Percentiles rank a stretch among this genome's conserved stretches.
Conservation (phyloP, 2,113 vertebrate species). For the Neogobius melanostomus region DNA sequence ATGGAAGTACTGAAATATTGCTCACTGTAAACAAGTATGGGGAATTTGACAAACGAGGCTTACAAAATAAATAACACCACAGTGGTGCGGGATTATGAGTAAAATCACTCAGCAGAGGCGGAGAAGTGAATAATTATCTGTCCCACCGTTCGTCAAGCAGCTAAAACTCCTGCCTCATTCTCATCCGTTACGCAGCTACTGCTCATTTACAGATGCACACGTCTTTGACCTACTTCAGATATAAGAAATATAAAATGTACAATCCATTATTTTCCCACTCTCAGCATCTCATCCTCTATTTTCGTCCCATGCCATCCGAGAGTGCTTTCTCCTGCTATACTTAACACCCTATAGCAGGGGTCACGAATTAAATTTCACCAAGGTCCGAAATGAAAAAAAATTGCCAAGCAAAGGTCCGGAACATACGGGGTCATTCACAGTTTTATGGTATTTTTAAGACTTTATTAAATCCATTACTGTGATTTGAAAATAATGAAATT, state of each 20-base stretch:
- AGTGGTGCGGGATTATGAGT: conserved; percentile 15
- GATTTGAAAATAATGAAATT: too few relatives aligned
- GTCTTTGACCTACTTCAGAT: conserved; percentile 49
- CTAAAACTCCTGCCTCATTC: conserved; percentile 19
- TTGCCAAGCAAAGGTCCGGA: too few relatives aligned
- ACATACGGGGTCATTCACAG: too few relatives aligned
- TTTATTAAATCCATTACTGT: too few relatives aligned
- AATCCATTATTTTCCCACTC: conserved; percentile 36
- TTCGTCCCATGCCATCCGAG: conserved; percentile 33
- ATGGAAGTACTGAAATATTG: conserved; percentile 28
- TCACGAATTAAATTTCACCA: too few relatives aligned
- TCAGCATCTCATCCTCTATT: conserved; percentile 33
- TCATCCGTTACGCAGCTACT: not conserved
- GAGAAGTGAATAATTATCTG: conserved; percentile 17
- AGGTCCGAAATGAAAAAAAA: too few relatives aligned
- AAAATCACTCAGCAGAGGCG: conserved; percentile 9
- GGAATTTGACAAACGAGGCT: conserved; percentile 44
- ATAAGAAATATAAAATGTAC: conserved; percentile 31
- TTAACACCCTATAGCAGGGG: conserved; percentile 24
- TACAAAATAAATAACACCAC: conserved; percentile 38
- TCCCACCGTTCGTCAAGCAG: conserved; percentile 22
- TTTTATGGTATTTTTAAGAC: too few relatives aligned
- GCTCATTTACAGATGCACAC: conserved; percentile 18
- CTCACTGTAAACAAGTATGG: conserved; percentile 30
- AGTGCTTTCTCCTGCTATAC: conserved; percentile 19